Conservation (phyloP, 2,113 vertebrate species). For the Nesoenas mayeri region DNA sequence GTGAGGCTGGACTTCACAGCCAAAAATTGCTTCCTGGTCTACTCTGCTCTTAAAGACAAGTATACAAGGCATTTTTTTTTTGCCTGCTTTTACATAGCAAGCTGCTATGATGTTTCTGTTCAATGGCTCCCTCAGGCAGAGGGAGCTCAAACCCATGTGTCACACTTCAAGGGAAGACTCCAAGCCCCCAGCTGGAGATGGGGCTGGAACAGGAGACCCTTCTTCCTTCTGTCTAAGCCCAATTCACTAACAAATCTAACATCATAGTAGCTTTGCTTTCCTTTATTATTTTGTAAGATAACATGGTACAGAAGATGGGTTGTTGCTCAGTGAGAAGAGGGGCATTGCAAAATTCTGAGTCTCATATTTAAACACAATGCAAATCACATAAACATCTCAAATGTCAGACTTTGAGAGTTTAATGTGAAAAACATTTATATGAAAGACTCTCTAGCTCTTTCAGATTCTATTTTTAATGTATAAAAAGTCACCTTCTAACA, state of each 20-base stretch:
- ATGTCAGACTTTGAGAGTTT: background rate
- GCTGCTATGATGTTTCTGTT: fast-evolving
- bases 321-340: background rate
- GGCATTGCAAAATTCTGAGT: background rate
- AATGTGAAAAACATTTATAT: background rate
- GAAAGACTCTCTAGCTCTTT: background rate
- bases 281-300: background rate
- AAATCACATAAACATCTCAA: background rate
- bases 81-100: background rate
- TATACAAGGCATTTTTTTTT: background rate
- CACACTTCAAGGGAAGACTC: background rate
- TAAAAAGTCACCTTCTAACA: background rate
- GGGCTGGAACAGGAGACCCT: background rate
- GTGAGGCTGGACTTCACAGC: background rate
- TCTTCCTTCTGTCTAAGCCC: background rate
- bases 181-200: background rate
- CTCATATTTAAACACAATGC: background rate
- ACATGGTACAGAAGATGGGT: background rate
- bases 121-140: background rate
- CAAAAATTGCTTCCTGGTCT: background rate
- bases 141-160: background rate
- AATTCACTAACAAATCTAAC: background rate
- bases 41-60: background rate
- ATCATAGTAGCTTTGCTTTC: fast-evolving
- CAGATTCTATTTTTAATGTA: background rate